Evolutionary conservation across 1,140 invertebrate species (phyloP), one percentile per base, ranked within the genome.

Genomic region (Pseudomyrmex cubaensis): DNA sequence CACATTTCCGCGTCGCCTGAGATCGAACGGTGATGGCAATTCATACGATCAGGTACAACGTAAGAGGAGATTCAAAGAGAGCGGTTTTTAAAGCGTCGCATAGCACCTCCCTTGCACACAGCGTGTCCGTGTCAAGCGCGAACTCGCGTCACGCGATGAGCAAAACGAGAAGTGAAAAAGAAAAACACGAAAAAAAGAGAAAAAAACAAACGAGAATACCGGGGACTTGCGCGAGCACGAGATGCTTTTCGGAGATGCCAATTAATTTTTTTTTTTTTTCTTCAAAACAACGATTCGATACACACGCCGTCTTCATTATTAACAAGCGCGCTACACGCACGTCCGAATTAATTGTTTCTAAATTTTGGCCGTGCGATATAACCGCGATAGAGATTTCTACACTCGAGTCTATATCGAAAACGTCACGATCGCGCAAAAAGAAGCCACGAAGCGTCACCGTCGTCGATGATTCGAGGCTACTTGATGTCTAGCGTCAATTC

Each of bases 401-500:
- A 52, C 52, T 57, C 52, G 44, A 35, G 15, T 62, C 46, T 56
- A 35, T 35, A 50, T 52, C 25, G 57, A 59, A 57, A 35, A 78
- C 80, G 80, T 80, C 69, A 54, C 70, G 85, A 85, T 84, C 66
- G 85, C 82, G 69, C 80, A 66, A 89, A 89, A 80, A 75, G 64
- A 89, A 89, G 85, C 87, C 87, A 89, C 85, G 77, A 89, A 89
- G 87, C 75, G 61, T 66, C 66, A 89, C 76, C 87, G 87, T 84
- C 74, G 80, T 61, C 82, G 87, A 88, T 89, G 88, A 89, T 85
- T 85, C 88, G 88, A 89, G 88, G 88, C 87, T 86, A 85, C 87
- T 74, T 76, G 66, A 88, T 75, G 70, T 73, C 82, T 66, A 50
- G 57, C 69, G 54, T 83, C 59, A 72, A 83, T 62, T 70, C 44